Evolutionary conservation across 2,888 invertebrate genomes (phyloP).

Genomic region (Clusia tigrina): DNA sequence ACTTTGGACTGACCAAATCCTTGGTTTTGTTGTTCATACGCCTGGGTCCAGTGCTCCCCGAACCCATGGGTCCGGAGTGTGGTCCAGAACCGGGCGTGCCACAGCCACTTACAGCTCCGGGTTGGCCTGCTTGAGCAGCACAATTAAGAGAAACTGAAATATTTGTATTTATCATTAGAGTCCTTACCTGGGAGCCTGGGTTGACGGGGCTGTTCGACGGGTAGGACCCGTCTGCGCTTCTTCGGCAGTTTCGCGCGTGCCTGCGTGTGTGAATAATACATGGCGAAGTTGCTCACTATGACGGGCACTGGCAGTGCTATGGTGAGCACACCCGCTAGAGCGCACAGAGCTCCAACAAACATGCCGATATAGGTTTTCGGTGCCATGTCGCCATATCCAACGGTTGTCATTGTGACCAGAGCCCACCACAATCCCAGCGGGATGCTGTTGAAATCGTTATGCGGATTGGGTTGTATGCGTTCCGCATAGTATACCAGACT

Average conservation of each 20-base stretch:
- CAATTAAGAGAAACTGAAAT: background rate
- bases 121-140: conserved; percentile 60
- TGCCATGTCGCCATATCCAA: conserved; percentile 98
- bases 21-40: conserved; percentile 65
- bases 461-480: conserved; percentile 91
- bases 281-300: conserved; percentile 98
- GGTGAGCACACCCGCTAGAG: conserved; percentile 96
- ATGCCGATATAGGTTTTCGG: conserved; percentile 98
- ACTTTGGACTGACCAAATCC: conserved; percentile 65
- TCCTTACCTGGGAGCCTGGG: conserved; percentile 52
- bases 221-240: conserved; percentile 94
- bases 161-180: too few relatives aligned
- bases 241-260: conserved; percentile 99
- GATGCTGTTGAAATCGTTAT: conserved; percentile 98
- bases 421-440: conserved; percentile 99
- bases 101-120: conserved; percentile 62
- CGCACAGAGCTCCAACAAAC: conserved; percentile 98
- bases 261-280: conserved; percentile 95
- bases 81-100: conserved; percentile 64
- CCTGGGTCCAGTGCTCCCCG: conserved; percentile 63
- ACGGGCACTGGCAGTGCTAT: conserved; percentile 99
- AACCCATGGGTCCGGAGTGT: conserved; percentile 62
- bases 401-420: conserved; percentile 98
- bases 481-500: conserved; percentile 98
- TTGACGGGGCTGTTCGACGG: conserved; percentile 89